phyloP scores from a whole-genome alignment of 1,140 invertebrate genomes.

The Lithobius niger region DNA sequence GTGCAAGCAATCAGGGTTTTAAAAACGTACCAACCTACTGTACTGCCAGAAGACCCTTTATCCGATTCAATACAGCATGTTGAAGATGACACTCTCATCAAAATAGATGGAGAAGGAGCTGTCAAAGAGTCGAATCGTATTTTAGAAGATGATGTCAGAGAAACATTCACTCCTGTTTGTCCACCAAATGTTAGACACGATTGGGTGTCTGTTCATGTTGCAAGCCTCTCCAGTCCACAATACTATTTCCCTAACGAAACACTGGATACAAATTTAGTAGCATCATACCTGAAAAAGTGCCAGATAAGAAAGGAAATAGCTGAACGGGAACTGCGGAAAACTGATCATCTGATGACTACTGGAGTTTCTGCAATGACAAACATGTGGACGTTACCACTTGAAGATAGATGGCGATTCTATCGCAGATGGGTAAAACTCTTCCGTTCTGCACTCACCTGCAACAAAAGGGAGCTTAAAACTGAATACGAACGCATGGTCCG shows the following conservation, averaged over 20 bases:
- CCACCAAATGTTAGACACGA: too few species aligned
- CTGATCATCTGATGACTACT: background rate
- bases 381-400: background rate
- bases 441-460: background rate
- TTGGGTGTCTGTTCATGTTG: too few species aligned
- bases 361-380: background rate
- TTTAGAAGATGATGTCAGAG: too few species aligned
- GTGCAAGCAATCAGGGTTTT: too few species aligned
- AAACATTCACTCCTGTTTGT: too few species aligned
- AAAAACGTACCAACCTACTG: too few species aligned
- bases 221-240: too few species aligned
- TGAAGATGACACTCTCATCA: background rate
- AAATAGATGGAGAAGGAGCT: background rate
- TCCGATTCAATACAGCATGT: background rate
- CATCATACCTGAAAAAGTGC: background rate
- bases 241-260: too few species aligned
- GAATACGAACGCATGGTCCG: conserved; percentile 9
- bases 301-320: background rate
- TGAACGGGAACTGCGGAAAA: background rate
- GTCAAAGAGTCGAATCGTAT: too few species aligned
- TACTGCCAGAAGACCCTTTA: background rate
- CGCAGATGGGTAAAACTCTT: background rate
- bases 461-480: background rate
- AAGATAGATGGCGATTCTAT: conserved; percentile 6
- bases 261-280: background rate